Percentiles rank a stretch among this genome's conserved stretches.
phyloP scores from a whole-genome alignment of 2,113 vertebrate species.

The Xerus inauris region DNA sequence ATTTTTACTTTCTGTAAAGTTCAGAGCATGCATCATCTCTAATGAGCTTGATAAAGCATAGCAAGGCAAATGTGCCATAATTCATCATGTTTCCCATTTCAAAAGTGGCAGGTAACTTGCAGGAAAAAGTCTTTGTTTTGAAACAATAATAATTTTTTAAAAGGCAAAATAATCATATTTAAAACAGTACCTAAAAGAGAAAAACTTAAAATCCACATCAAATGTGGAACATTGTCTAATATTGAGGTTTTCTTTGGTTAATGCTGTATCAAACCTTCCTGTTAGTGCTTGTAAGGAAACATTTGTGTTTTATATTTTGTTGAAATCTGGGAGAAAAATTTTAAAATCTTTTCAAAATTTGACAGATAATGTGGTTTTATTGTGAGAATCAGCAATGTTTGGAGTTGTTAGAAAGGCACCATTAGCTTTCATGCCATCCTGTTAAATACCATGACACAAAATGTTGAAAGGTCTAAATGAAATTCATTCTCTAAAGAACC shows the following conservation, averaged over 20 bases:
- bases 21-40: constrained; percentile 86
- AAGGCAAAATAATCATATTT: constrained; percentile 41
- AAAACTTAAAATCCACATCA: constrained; percentile 21
- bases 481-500: constrained; percentile 65
- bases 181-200: constrained; percentile 65
- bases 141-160: constrained; percentile 59
- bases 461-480: constrained; percentile 76
- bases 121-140: constrained; percentile 78
- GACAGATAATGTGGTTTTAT: constrained; percentile 48
- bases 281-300: neutral
- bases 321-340: constrained; percentile 16
- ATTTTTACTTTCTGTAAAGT: constrained; percentile 79
- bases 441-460: constrained; percentile 67
- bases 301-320: constrained; percentile 48
- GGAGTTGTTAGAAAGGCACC: constrained; percentile 62
- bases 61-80: constrained; percentile 84
- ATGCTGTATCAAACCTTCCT: neutral
- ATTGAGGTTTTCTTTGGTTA: constrained; percentile 7
- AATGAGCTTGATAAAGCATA: constrained; percentile 87
- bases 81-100: constrained; percentile 86
- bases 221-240: neutral
- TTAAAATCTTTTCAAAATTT: constrained; percentile 52
- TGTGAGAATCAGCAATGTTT: constrained; percentile 65
- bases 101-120: constrained; percentile 83
- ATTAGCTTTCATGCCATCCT: constrained; percentile 68